Percentiles rank a stretch among this genome's conserved stretches.
These are phyloP conservation scores for Plumapathes pennacea DNA, from an alignment of 92 coral and sea anemone genomes.

Conservation along the genomic window DNA sequence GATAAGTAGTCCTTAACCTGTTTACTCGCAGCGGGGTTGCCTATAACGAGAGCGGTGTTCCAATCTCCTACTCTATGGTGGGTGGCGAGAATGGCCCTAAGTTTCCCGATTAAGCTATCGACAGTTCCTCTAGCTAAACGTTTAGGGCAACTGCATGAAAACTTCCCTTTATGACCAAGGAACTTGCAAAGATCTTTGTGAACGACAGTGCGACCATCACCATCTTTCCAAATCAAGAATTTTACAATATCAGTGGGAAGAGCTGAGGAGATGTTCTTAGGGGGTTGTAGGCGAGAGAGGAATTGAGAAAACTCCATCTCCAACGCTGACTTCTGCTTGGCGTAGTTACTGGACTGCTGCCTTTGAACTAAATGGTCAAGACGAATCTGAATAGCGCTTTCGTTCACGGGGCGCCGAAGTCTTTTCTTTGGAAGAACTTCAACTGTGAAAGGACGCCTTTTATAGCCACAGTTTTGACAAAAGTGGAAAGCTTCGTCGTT, in stretches of 20 bases:
- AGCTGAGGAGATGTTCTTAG: constrained; percentile 22
- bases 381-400: too few species aligned
- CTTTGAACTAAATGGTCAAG: neutral
- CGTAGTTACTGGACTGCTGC: neutral
- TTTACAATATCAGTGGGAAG: constrained; percentile 33
- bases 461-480: constrained; percentile 7
- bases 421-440: neutral
- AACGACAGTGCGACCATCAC: constrained; percentile 39
- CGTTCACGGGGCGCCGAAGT: neutral
- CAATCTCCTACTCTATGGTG: constrained; percentile 57
- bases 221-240: constrained; percentile 54
- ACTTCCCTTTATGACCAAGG: constrained; percentile 19
- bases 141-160: constrained; percentile 45
- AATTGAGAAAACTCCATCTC: constrained; percentile 27
- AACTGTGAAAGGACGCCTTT: neutral
- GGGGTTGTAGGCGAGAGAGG: constrained; percentile 8
- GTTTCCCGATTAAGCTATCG: constrained; percentile 41
- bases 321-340: constrained; percentile 36
- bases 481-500: constrained; percentile 8
- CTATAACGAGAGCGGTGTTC: constrained; percentile 13
- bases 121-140: constrained; percentile 71
- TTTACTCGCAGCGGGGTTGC: constrained; percentile 17
- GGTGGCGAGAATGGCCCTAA: constrained; percentile 33
- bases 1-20: neutral
- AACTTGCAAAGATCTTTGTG: constrained; percentile 14